Evolutionary conservation across 2,113 vertebrate species (phyloP).

Genomic region (Scalopus aquaticus): DNA sequence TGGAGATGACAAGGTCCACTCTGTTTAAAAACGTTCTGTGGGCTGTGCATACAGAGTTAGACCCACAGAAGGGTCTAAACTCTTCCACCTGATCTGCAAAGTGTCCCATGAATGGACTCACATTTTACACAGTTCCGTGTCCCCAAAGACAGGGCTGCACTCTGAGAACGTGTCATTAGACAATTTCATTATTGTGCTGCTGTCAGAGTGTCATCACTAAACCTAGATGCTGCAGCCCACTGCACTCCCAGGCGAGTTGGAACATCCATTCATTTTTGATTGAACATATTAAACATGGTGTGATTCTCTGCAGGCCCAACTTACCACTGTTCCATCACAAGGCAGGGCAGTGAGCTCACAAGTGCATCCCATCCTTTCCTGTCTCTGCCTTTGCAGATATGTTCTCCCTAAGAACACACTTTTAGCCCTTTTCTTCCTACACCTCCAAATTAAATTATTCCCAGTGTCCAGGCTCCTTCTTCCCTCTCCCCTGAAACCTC

Average conservation of each 20-base stretch:
- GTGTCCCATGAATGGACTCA: not conserved
- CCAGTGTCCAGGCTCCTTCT: not conserved
- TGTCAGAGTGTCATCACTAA: not conserved
- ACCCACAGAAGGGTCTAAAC: not conserved
- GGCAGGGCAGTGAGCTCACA: not conserved
- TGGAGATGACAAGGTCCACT: not conserved
- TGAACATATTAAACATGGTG: not conserved
- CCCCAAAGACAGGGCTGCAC: not conserved
- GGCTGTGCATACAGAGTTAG: not conserved
- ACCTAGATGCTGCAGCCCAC: not conserved
- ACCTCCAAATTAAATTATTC: not conserved
- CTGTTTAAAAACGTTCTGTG: not conserved
- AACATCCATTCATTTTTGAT: not conserved
- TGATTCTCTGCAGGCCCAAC: not conserved
- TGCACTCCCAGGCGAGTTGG: not conserved
- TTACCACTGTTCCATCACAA: not conserved
- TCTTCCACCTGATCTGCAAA: not conserved
- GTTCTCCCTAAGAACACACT: not conserved
- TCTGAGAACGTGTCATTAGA: not conserved
- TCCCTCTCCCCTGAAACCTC: not conserved
- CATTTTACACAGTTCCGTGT: fast-evolving
- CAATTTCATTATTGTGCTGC: not conserved
- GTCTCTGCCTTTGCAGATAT: not conserved
- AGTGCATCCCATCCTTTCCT: not conserved
- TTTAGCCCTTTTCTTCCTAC: not conserved